phyloP scores from a whole-genome alignment of 2,888 invertebrate genomes.

The Drosophila robusta region DNA sequence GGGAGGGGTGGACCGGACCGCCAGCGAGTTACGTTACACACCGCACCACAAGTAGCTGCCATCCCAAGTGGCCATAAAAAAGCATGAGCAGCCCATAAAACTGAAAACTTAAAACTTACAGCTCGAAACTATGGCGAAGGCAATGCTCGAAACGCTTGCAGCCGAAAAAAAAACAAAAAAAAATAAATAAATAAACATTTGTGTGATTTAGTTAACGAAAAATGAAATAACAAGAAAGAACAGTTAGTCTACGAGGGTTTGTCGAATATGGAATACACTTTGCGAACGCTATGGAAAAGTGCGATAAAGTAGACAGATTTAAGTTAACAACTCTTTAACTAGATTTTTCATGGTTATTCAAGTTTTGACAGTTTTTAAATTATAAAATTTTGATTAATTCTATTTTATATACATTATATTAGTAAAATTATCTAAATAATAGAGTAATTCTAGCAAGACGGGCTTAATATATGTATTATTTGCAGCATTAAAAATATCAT shows the following conservation, averaged over 20 bases:
- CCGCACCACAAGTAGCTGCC: constrained; percentile 38
- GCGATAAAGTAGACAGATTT: no score
- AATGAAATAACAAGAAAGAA: constrained; percentile 30
- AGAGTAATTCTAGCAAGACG: no score
- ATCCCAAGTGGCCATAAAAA: constrained; percentile 54
- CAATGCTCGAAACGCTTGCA: constrained; percentile 34
- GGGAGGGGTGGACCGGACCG: constrained; percentile 16
- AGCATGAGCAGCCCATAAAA: constrained; percentile 55
- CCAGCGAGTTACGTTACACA: constrained; percentile 1
- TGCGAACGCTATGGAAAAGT: no score
- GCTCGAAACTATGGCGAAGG: constrained; percentile 41
- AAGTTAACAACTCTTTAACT: no score
- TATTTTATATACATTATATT: no score
- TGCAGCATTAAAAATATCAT: no score
- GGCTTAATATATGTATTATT: no score
- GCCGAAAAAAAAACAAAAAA: constrained; percentile 15
- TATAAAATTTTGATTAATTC: no score
- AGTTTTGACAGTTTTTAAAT: no score
- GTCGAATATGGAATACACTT: constrained; percentile 12
- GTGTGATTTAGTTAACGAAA: constrained; percentile 43
- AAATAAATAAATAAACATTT: constrained; percentile 24
- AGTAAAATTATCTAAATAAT: no score
- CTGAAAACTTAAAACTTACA: constrained; percentile 44
- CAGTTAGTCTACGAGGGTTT: neutral
- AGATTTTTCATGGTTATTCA: no score